Percentiles rank a stretch among this genome's conserved stretches.
phyloP scores from a whole-genome alignment of 1,140 invertebrate genomes.

The Lordiphosa mommai region DNA sequence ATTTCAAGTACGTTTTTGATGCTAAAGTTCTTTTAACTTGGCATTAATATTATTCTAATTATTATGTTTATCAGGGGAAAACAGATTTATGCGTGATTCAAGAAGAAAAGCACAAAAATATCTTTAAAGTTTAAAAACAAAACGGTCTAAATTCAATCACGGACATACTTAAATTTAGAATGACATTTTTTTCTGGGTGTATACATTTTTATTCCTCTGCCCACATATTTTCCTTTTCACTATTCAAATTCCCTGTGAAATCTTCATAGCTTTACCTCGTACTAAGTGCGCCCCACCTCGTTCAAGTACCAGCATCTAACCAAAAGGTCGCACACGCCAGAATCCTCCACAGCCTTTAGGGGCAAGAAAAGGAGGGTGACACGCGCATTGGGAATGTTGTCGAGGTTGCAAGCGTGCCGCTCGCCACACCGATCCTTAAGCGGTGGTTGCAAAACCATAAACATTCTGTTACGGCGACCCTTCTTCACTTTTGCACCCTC shows the following conservation, averaged over 20 bases:
- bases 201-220: conserved; percentile 8
- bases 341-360: conserved; percentile 15
- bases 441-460: conserved; percentile 34
- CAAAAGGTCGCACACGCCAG: conserved; percentile 62
- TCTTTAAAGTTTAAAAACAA: too few species aligned
- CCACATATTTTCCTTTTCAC: conserved; percentile 26
- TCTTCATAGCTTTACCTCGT: conserved; percentile 42
- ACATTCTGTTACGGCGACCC: not conserved
- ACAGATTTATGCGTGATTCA: too few species aligned
- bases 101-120: too few species aligned
- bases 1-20: too few species aligned
- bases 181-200: too few species aligned
- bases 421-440: conserved; percentile 12
- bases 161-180: too few species aligned
- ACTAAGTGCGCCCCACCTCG: conserved; percentile 22
- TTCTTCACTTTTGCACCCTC: conserved; percentile 22
- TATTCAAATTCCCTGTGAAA: conserved; percentile 35
- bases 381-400: conserved; percentile 44
- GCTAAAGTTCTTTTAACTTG: too few species aligned
- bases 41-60: too few species aligned
- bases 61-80: too few species aligned
- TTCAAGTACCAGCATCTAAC: conserved; percentile 63
- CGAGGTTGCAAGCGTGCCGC: conserved; percentile 44
- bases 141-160: too few species aligned
- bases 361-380: conserved; percentile 36